Evolutionary conservation across 2,888 invertebrate genomes (phyloP), one percentile per base, ranked within the genome.

Genomic region (Drosophila histrio): DNA sequence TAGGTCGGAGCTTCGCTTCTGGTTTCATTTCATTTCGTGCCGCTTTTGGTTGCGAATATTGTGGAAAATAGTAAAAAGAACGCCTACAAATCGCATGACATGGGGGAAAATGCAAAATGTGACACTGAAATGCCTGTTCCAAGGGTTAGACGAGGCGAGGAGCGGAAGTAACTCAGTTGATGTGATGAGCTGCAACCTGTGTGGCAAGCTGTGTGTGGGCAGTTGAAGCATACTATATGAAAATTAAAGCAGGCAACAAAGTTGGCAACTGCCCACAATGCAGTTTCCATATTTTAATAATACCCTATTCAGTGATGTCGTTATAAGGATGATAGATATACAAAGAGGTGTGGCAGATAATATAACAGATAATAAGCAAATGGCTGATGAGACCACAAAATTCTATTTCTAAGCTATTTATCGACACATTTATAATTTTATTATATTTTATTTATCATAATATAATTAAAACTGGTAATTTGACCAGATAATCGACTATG

Each of bases 31-130:
- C 8, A 34, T 34, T 15, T 34, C 34, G 15, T 34, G 34, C 13
- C 15, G 34, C 34, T 15, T 26, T 38, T 50, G n/a, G 24, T 7
- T 30, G 39, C 28, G 11, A 59, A 17, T 22, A 21, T 26, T 13
- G 22, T 36, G 8, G 9, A 32, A 30, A 32, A 32, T 32, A 30
- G 3, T 5, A 26, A 43, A 24, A 38, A 50, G 36, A 58, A 63
- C 54, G 70, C 70, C 64, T 41, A 65, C 56, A 65, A 72, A 71
- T 72, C 30, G 65, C 72, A 56, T 59, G 64, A 34, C 41, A 64
- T 7, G 15, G 6, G 11, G 9, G n/a, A 6, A 8, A 26, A 46
- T 19, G 36, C 28, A 44, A 44, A 69, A 69, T 72, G 32, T 34
- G 63, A 56, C 70, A 69, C 63, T 70, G 54, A 75, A 69, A 44